Conservation (phyloP, 2,113 vertebrate genomes). For the Zeus faber region DNA sequence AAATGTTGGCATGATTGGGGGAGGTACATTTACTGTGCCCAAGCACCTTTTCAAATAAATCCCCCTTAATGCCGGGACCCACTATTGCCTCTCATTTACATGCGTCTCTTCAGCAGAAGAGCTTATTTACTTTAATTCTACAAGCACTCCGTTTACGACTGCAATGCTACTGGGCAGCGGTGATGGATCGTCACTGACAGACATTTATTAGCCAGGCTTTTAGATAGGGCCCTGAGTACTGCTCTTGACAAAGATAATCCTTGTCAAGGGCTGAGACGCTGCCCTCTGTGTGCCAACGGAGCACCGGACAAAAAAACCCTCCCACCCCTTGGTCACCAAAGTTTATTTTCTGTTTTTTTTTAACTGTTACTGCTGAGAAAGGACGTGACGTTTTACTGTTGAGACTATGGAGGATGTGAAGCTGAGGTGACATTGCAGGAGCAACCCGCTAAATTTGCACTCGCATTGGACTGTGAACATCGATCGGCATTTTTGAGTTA, state of each 20-base stretch:
- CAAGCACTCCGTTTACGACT: slow-evolving; percentile 43
- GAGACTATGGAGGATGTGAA: too few species aligned
- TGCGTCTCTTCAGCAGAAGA: slow-evolving; percentile 37
- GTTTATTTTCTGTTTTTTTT: too few species aligned
- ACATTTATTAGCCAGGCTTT: slow-evolving; percentile 66
- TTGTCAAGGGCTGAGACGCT: slow-evolving; percentile 47
- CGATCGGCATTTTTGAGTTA: too few species aligned
- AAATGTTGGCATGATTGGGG: background rate
- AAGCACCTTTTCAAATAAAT: background rate
- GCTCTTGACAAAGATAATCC: slow-evolving; percentile 68
- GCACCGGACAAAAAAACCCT: slow-evolving; percentile 15
- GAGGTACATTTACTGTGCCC: background rate
- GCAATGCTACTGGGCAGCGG: slow-evolving; percentile 28
- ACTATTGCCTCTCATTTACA: slow-evolving; percentile 40
- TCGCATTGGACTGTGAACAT: too few species aligned
- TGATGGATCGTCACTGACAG: slow-evolving; percentile 66
- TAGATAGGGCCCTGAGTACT: slow-evolving; percentile 59
- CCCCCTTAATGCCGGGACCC: slow-evolving; percentile 18
- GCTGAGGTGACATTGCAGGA: too few species aligned
- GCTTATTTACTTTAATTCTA: slow-evolving; percentile 63
- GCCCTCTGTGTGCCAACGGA: slow-evolving; percentile 34
- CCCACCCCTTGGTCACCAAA: too few species aligned
- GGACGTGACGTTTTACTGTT: too few species aligned
- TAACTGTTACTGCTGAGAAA: too few species aligned
- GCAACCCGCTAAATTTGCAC: too few species aligned